Conservation (phyloP, 2,888 invertebrate species). For the Limnephilus rhombicus region DNA sequence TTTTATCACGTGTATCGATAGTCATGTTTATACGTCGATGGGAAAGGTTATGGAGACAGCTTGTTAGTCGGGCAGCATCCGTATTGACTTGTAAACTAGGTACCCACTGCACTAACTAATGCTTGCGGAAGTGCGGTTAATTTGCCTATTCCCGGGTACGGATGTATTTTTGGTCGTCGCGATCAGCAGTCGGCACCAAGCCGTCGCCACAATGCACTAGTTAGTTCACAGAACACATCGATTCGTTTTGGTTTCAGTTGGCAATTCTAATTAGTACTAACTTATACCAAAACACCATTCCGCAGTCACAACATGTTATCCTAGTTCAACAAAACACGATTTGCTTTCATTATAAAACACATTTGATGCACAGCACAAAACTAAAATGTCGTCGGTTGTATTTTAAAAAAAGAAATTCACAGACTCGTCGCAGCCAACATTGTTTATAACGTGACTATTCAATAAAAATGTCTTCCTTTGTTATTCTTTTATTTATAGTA, state of each 20-base stretch:
- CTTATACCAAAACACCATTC: not conserved
- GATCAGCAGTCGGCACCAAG: not conserved
- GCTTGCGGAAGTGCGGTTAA: slow-evolving; percentile 38
- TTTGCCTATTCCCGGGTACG: slow-evolving; percentile 33
- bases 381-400: not conserved
- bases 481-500: not conserved
- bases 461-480: not conserved
- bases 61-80: not conserved
- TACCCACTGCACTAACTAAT: not conserved
- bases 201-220: not conserved
- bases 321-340: not conserved
- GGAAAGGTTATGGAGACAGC: not conserved
- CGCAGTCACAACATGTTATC: no score
- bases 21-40: not conserved
- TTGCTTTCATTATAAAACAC: not conserved
- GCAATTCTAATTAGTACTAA: not conserved
- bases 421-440: not conserved
- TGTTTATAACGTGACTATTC: not conserved
- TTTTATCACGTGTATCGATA: not conserved
- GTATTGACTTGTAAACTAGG: not conserved
- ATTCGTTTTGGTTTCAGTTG: not conserved
- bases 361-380: not conserved
- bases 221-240: not conserved
- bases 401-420: not conserved
- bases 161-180: not conserved